These are phyloP conservation scores for Cantharis nigra DNA, from an alignment of 2,888 invertebrate genomes.

Conservation along the genomic window DNA sequence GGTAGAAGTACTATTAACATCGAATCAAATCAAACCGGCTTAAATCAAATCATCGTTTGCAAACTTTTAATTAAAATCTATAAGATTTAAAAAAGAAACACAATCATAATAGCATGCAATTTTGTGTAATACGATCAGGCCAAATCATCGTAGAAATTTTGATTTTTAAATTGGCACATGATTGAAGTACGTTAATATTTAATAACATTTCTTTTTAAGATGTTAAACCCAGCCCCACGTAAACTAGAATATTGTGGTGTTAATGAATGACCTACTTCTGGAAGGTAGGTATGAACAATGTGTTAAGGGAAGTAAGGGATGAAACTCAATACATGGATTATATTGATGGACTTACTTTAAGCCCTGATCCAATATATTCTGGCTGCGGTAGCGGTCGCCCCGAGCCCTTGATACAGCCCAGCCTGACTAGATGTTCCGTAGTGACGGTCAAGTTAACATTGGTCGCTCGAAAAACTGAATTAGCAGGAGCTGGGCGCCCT, in stretches of 20 bases:
- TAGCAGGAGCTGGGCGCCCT: constrained; percentile 50
- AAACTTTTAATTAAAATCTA: neutral
- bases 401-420: constrained; percentile 53
- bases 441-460: constrained; percentile 56
- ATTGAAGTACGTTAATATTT: neutral
- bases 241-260: neutral
- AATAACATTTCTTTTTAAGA: neutral
- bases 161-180: neutral
- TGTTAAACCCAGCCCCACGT: too few species aligned
- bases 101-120: neutral
- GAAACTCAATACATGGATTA: neutral
- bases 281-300: constrained; percentile 21
- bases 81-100: neutral
- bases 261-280: constrained; percentile 34
- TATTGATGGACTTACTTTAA: constrained; percentile 50
- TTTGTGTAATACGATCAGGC: neutral
- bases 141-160: neutral
- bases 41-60: neutral
- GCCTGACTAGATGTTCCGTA: constrained; percentile 52
- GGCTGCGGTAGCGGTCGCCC: constrained; percentile 55
- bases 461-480: constrained; percentile 49
- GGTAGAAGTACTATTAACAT: constrained; percentile 21
- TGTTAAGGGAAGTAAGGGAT: constrained; percentile 11
- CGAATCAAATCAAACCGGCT: neutral
- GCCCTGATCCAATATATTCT: constrained; percentile 55